Evolutionary conservation across 2,888 invertebrate genomes (phyloP), one percentile per base, ranked within the genome.

Genomic region (Masnerella sp.): DNA sequence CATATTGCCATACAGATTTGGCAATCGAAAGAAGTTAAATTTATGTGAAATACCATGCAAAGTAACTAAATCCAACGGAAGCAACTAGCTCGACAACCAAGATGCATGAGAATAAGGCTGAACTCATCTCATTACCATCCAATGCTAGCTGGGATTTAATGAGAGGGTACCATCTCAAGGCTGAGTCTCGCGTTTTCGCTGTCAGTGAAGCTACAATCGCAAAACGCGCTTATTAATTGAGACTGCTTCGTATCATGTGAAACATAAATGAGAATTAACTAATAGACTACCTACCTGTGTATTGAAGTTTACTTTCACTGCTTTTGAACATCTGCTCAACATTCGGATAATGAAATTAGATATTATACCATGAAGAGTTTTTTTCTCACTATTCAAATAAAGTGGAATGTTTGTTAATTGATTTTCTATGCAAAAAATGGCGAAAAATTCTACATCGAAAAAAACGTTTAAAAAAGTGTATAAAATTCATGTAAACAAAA

Each of bases 131-230:
- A 62, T 62, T 62, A 70, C 40, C 54, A 56, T 61, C 49, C 61
- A 62, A 52, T 47, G 69, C 38, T 54, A 11, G 52, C 28, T 47
- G 32, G 45, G 49, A 54, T 49, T 45, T 70, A 70, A 70, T 62
- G 70, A 62, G 56, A 58, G 61, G 64, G 64, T 52, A 64, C 5
- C 42, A 61, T 38, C 54, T 69, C 61, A 61, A 69, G 61, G 69
- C 54, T 69, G 54, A 47, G 36, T 56, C 51, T 38, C 56, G 28
- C 42, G 61, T 49, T 69, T 61, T 62, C 38, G 56, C 61, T 54
- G 54, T 49, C 69, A 54, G 20, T 17, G 15, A 30, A 9, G 47
- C 36, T 20, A 14, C 20, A 25, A 38, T 38, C 54, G 28, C 30
- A 30, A 65, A 65, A 65, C 40, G 22, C 43, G 64, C n/a, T 43